A percentile compares a stretch with the other conserved stretches of the same genome.
These are phyloP conservation scores for Limnephilus lunatus DNA, from an alignment of 2,888 invertebrate species.

Conservation along the genomic window DNA sequence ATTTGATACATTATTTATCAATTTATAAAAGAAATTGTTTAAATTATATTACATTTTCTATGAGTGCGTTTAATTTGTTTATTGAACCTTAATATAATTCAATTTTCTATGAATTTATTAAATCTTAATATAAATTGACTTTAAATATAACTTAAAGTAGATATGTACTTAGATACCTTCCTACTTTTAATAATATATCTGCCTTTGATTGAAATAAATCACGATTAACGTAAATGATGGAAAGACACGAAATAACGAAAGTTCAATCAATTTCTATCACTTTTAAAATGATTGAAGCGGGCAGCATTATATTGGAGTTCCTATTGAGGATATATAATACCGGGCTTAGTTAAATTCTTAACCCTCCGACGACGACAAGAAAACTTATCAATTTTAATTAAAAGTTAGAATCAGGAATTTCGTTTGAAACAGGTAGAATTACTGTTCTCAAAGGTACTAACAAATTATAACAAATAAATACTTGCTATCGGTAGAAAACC, in stretches of 20 bases:
- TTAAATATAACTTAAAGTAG: background rate
- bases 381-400: background rate
- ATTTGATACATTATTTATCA: no score
- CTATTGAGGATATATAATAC: background rate
- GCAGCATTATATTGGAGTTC: background rate
- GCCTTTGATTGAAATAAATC: background rate
- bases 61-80: background rate
- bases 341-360: background rate
- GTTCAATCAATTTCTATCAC: background rate
- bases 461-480: no score
- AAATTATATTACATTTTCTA: background rate
- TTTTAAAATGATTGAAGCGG: slow-evolving; percentile 2
- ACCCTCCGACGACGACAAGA: background rate
- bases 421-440: no score
- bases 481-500: no score
- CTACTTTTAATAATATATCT: background rate
- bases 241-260: background rate
- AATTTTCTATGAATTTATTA: background rate
- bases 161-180: background rate
- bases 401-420: background rate
- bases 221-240: background rate
- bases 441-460: background rate
- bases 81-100: background rate
- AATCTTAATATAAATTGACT: background rate
- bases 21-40: no score